phyloP scores from a whole-genome alignment of 2,113 vertebrate genomes.

The Nerophis lumbriciformis region DNA sequence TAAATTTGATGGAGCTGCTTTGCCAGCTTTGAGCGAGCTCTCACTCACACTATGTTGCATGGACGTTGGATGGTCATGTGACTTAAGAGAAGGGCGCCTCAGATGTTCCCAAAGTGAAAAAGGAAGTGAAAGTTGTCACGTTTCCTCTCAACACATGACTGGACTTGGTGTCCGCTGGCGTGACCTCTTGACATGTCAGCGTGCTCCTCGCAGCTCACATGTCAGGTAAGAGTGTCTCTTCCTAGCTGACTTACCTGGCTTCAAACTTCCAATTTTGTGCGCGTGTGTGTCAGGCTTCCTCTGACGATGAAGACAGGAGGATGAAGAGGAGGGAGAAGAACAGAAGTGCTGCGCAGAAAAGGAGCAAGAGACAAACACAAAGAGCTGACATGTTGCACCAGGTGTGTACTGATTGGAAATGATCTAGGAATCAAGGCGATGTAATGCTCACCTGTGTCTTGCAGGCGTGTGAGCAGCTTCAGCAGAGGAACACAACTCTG shows the following conservation, averaged over 20 bases:
- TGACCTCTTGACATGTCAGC: conserved; percentile 48
- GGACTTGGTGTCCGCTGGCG: background rate
- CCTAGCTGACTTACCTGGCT: too few relatives aligned
- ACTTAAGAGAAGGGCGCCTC: conserved; percentile 52
- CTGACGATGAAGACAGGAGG: conserved; percentile 76
- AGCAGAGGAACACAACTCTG: conserved; percentile 83
- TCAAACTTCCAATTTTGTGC: background rate
- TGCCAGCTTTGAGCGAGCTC: too few relatives aligned
- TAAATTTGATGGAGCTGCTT: too few relatives aligned
- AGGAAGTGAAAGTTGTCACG: conserved; percentile 42
- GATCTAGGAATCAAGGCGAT: too few relatives aligned
- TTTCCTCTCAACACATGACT: background rate
- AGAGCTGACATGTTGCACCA: conserved; percentile 89
- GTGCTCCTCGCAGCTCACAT: conserved; percentile 10
- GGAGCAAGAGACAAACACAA: conserved; percentile 88
- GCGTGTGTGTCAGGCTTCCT: conserved; percentile 61
- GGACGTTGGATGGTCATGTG: conserved; percentile 42
- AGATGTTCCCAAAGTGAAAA: conserved; percentile 44
- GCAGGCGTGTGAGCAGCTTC: conserved; percentile 85
- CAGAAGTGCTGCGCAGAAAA: conserved; percentile 87
- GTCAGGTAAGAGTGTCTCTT: too few relatives aligned
- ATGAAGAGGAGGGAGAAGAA: conserved; percentile 89
- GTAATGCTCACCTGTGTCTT: background rate
- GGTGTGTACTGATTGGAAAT: conserved; percentile 60
- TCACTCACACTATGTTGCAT: too few relatives aligned